Evolutionary conservation across 2,888 invertebrate species (phyloP).

Genomic region (Drosophila mayaguana): DNA sequence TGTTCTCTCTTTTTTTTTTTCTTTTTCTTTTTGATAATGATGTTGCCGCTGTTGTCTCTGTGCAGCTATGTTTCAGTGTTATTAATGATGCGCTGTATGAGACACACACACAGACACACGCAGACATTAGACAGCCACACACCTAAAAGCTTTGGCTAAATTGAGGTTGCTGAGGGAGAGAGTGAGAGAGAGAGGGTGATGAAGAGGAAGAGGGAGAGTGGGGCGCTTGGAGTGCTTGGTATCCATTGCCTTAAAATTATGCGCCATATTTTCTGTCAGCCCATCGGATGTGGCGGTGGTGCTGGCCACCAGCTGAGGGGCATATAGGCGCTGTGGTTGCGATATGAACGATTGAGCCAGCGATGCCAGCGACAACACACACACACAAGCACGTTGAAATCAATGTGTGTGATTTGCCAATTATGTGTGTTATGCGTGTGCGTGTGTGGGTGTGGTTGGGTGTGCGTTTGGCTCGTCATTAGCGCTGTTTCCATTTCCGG

Average conservation of each 20-base stretch:
- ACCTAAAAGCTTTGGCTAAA: constrained; percentile 49
- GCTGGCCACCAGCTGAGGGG: constrained; percentile 36
- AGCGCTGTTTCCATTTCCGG: constrained; percentile 81
- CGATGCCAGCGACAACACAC: constrained; percentile 55
- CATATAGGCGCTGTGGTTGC: constrained; percentile 46
- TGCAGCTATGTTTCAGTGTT: constrained; percentile 67
- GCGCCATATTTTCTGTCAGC: constrained; percentile 73
- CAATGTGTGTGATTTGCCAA: constrained; percentile 82
- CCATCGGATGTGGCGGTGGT: constrained; percentile 51
- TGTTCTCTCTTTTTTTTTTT: neutral
- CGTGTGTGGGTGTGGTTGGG: constrained; percentile 14
- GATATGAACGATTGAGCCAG: constrained; percentile 77
- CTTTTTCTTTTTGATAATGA: constrained; percentile 51
- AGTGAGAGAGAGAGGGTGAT: no score
- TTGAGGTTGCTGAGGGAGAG: constrained; percentile 29
- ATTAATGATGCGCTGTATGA: constrained; percentile 77
- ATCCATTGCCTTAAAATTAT: constrained; percentile 79
- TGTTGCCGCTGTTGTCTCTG: constrained; percentile 43
- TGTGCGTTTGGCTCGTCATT: constrained; percentile 74
- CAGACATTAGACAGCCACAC: constrained; percentile 22
- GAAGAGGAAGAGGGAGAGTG: no score
- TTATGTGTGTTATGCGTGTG: constrained; percentile 72
- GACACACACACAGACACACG: constrained; percentile 33
- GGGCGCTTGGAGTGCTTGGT: constrained; percentile 32
- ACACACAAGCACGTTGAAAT: constrained; percentile 62